phyloP scores from a whole-genome alignment of 2,888 invertebrate species.

The Drosophila bunnanda region DNA sequence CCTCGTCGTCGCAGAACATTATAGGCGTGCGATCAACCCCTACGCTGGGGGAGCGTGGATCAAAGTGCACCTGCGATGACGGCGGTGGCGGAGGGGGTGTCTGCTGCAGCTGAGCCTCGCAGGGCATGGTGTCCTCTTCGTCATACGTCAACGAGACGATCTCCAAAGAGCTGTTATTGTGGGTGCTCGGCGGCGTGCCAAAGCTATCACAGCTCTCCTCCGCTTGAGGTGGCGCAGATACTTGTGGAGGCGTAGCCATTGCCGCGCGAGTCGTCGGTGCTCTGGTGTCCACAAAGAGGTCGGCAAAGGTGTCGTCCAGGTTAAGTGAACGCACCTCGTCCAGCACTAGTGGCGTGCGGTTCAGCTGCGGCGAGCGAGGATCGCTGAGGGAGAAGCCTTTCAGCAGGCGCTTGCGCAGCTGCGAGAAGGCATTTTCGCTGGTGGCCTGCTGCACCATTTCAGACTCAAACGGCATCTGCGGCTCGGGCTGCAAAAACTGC shows the following conservation, averaged over 20 bases:
- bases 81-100: conserved; percentile 40
- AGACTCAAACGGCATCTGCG: background rate
- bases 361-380: conserved; percentile 82
- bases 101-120: conserved; percentile 47
- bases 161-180: conserved; percentile 59
- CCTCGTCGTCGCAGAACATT: conserved; percentile 79
- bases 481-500: conserved; percentile 45
- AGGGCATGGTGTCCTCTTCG: conserved; percentile 69
- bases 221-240: background rate
- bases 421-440: conserved; percentile 58
- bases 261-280: conserved; percentile 37
- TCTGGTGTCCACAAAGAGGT: conserved; percentile 81
- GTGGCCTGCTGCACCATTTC: conserved; percentile 14
- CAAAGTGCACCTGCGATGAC: conserved; percentile 43
- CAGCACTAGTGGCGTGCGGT: conserved; percentile 81
- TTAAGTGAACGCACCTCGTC: conserved; percentile 78
- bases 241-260: background rate
- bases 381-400: conserved; percentile 80
- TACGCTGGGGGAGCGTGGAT: conserved; percentile 83
- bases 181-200: conserved; percentile 6
- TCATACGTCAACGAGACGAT: conserved; percentile 64
- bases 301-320: conserved; percentile 82
- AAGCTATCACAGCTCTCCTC: conserved; percentile 31
- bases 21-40: conserved; percentile 83
- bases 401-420: conserved; percentile 78